Conservation (phyloP, 2,113 vertebrate genomes). For the Dasyurus viverrinus region DNA sequence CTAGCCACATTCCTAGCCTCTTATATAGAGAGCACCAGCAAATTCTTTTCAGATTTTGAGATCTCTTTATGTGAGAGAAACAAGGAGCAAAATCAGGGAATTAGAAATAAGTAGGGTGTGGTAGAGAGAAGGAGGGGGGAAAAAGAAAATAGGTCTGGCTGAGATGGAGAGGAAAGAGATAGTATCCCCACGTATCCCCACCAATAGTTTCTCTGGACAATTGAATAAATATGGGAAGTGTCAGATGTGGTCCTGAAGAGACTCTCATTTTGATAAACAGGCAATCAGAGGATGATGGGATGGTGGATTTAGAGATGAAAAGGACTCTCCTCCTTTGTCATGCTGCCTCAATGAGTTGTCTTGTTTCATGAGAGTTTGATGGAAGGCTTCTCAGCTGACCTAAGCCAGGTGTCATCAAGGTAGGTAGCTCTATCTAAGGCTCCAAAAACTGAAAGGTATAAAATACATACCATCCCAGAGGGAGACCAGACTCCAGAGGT, state of each 20-base stretch:
- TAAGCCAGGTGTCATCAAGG: neutral
- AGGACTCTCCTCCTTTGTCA: neutral
- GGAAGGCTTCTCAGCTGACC: neutral
- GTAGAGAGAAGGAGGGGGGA: neutral
- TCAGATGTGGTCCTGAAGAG: neutral
- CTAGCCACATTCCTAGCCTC: neutral
- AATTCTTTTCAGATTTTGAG: neutral
- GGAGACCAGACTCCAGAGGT: no score
- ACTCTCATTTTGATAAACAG: neutral
- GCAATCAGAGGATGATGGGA: neutral
- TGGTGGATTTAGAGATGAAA: neutral
- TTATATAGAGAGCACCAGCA: neutral
- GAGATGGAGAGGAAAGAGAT: neutral
- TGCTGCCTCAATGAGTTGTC: neutral
- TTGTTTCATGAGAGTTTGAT: neutral
- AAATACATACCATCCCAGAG: neutral
- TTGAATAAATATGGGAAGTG: neutral
- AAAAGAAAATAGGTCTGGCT: neutral
- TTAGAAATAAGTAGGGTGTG: neutral
- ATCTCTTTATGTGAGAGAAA: neutral
- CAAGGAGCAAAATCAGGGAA: neutral
- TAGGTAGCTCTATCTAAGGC: neutral
- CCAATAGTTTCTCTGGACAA: neutral
- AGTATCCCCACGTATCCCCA: neutral
- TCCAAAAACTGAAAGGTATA: neutral